Conservation (phyloP, 1,140 invertebrate genomes). For the Drosophila ironensis region DNA sequence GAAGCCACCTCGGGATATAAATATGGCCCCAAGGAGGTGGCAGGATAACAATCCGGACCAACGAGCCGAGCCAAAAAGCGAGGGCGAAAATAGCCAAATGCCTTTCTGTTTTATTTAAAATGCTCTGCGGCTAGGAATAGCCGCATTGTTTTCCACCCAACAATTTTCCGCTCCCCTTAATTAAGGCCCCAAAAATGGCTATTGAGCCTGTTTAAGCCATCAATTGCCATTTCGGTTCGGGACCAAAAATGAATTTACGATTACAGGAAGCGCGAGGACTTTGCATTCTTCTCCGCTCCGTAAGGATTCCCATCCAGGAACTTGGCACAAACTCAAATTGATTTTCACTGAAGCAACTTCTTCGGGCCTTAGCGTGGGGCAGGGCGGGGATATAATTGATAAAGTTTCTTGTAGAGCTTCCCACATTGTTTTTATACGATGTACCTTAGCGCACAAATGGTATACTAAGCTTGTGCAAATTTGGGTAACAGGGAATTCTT, state of each 20-base stretch:
- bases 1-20: slow-evolving; percentile 7
- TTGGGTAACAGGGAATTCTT: too few relatives aligned
- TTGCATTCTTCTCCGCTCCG: neutral
- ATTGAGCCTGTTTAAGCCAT: slow-evolving; percentile 48
- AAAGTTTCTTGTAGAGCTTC: slow-evolving; percentile 24
- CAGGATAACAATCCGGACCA: slow-evolving; percentile 1
- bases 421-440: neutral
- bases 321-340: slow-evolving; percentile 37
- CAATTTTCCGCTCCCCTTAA: slow-evolving; percentile 5
- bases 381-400: slow-evolving; percentile 18
- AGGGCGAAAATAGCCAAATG: slow-evolving; percentile 23
- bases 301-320: slow-evolving; percentile 1
- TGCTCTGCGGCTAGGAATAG: slow-evolving; percentile 5
- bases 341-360: slow-evolving; percentile 9
- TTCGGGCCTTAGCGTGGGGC: slow-evolving; percentile 10
- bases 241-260: slow-evolving; percentile 52
- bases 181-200: slow-evolving; percentile 17
- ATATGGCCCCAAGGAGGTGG: neutral
- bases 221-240: slow-evolving; percentile 40
- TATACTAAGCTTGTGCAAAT: too few relatives aligned
- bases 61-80: neutral
- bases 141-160: neutral
- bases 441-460: too few relatives aligned
- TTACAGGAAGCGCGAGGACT: slow-evolving; percentile 1
- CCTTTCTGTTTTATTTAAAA: slow-evolving; percentile 29